A percentile compares a stretch with the other conserved stretches of the same genome.
These are phyloP conservation scores for Dryococelus australis DNA, from an alignment of 2,888 invertebrate species.

Conservation along the genomic window DNA sequence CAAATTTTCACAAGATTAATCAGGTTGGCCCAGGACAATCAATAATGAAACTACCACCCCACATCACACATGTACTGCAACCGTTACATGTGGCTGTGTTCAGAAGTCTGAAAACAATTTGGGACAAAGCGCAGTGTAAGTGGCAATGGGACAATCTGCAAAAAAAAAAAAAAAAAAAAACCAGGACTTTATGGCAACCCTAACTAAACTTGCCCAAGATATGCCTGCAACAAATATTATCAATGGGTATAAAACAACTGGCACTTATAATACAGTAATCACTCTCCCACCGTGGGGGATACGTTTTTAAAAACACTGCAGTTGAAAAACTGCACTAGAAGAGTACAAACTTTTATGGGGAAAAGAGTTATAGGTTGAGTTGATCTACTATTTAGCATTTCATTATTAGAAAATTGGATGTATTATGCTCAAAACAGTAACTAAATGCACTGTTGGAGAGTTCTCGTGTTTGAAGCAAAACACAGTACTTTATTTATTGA, in stretches of 20 bases:
- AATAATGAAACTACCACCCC: constrained; percentile 20
- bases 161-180: neutral
- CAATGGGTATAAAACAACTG: neutral
- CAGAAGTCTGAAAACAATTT: neutral
- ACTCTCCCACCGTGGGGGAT: too few relatives aligned
- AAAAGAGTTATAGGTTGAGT: too few relatives aligned
- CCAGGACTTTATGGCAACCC: neutral
- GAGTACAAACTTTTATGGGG: too few relatives aligned
- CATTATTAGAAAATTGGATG: too few relatives aligned
- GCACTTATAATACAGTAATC: neutral
- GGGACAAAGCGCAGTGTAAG: constrained; percentile 3
- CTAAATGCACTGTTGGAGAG: too few relatives aligned
- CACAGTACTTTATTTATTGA: too few relatives aligned
- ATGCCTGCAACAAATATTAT: neutral
- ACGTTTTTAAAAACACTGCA: too few relatives aligned
- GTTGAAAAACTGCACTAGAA: too few relatives aligned
- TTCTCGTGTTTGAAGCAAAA: too few relatives aligned
- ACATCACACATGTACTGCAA: constrained; percentile 4
- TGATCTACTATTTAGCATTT: too few relatives aligned
- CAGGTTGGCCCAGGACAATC: constrained; percentile 6
- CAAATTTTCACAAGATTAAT: neutral
- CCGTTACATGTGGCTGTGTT: neutral
- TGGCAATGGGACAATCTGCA: neutral
- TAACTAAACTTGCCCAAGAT: neutral
- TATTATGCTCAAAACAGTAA: too few relatives aligned